Base-by-base conservation (phyloP, 1,140 invertebrate genomes). In the Drosophila dunni region DNA sequence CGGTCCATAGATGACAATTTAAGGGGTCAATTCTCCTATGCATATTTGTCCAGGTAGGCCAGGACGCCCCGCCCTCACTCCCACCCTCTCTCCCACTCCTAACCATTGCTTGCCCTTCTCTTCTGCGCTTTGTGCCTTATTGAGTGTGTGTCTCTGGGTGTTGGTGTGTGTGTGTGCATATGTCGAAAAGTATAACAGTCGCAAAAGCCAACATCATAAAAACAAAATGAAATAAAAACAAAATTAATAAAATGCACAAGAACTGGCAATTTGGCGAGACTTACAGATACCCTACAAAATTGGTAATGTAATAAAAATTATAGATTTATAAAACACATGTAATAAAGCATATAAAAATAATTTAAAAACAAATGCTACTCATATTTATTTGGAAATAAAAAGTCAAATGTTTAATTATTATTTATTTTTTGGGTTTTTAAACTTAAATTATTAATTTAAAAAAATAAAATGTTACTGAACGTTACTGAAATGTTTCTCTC, bases 1-100 rank as follows among this genome's bases (percentile, higher is more conserved):
- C 20, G 38, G 34, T 15, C 62, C 54, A 66, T 65, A 67, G 68
- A 73, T 73, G 79, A 88, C 82, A 86, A 86, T 86, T 88, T 88
- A 86, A 88, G 63, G 61, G 29, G 36, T 45, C 69, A 15, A 51
- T 51, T 15, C 36, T n/a, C 40, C 17, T 58, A 34, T 67, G 38
- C 51, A 20, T 72, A 50, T 60, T 56, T 71, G 65, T 10, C n/a
- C 53, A 40, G 54, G 51, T 57, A 34, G 50, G 24, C 17, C 13
- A n/a, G 13, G 8, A 2, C 2, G 7, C 13, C n/a, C 33, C 0
- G 20, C 29, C 13, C 44, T 45, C 42, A 3, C 42, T 57, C 10
- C 36, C 29, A 1, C 17, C n/a, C n/a, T n/a, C n/a, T n/a, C n/a
- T 29, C n/a, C 13, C 10, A 0, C 15, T 2, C 36, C 7, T n/a